Conservation (phyloP, 2,797 vertebrate genomes). For the Acanthurus tractus region DNA sequence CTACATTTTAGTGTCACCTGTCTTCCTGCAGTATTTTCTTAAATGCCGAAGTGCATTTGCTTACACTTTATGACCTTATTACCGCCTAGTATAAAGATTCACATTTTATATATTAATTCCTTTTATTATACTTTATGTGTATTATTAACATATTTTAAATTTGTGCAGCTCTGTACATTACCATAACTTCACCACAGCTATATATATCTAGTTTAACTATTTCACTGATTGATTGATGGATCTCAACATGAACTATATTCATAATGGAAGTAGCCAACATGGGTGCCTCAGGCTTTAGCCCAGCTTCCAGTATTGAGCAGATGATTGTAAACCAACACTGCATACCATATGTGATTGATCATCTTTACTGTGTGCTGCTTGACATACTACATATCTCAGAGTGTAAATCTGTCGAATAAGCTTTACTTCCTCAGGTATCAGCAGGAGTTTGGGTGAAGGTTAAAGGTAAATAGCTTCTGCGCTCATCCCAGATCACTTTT, state of each 20-base stretch:
- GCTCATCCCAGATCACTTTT: slow-evolving; percentile 17
- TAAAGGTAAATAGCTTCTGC: slow-evolving; percentile 26
- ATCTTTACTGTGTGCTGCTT: background rate
- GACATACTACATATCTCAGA: background rate
- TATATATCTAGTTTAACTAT: background rate
- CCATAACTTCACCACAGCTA: background rate
- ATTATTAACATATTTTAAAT: background rate
- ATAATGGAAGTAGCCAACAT: slow-evolving; percentile 24
- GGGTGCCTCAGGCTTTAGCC: slow-evolving; percentile 29
- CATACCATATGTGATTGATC: slow-evolving; percentile 17
- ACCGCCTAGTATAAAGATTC: background rate
- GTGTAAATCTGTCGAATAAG: slow-evolving; percentile 1
- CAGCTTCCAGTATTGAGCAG: slow-evolving; percentile 32
- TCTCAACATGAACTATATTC: slow-evolving; percentile 18
- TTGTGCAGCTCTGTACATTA: background rate
- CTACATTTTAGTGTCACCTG: background rate
- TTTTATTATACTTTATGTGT: background rate
- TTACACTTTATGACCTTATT: no score
- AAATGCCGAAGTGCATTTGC: no score
- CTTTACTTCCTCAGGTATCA: background rate
- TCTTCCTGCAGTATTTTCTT: background rate
- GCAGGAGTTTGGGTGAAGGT: slow-evolving; percentile 38
- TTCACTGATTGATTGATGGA: slow-evolving; percentile 22
- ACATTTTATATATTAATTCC: no score
- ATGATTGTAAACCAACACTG: slow-evolving; percentile 16